Base-by-base conservation (phyloP, 1,140 invertebrate species). In the Heliconius nattereri region DNA sequence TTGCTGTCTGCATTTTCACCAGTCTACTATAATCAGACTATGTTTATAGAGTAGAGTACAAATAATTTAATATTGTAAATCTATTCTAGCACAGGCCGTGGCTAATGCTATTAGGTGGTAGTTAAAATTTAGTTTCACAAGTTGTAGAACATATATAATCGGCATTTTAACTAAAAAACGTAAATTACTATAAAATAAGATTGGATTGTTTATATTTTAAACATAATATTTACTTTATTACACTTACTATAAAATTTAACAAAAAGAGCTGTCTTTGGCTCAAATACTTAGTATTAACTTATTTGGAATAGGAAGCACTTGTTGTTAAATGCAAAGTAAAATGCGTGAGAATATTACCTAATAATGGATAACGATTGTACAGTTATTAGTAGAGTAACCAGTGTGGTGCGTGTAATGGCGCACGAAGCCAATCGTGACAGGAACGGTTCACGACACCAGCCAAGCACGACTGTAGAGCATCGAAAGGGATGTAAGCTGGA, bases 381-480 rank as follows among this genome's bases (percentile, higher is more conserved):
- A 85, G 80, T 81, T 80, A 84, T 82, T 80, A 77, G 76, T 77
- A 71, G 71, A 71, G 79, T 77, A 80, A 80, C 84, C 78, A 76
- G 73, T 76, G 78, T 78, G 78, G 71, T 84, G 83, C 85, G 76
- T 85, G 81, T 75, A 81, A 78, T 80, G 78, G 77, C 76, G 76
- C 81, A 83, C 84, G 85, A 71, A 82, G 66, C 81, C 82, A 84
- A 85, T 87, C 81, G 85, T 85, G 85, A 87, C 86, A 81, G 81
- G 82, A 81, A 79, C 81, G 73, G 79, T 80, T 79, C 83, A 85
- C 85, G 86, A 83, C 80, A 80, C 66, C 80, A 74, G 45, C 79
- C 79, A 75, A 79, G 76, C 82, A 87, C 80, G 85, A 86, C 83
- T 75, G 60, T 60, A 71, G 11, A 60, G 26, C 75, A 71, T 71